phyloP scores from a whole-genome alignment of 2,113 vertebrate genomes.

The Eidolon helvum region DNA sequence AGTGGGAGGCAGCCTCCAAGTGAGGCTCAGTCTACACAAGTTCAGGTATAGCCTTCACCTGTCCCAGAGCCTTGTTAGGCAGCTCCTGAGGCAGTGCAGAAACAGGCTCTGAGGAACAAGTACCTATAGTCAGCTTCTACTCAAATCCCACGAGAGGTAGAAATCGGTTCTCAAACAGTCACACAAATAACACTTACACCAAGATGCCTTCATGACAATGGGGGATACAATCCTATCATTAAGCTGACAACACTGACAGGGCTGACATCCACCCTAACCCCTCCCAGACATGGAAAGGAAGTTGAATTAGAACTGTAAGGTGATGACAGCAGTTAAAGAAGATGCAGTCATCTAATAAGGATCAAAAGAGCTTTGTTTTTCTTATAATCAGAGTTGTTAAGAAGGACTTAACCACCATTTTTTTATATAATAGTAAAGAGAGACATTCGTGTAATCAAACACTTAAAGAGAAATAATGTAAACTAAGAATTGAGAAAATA shows the following conservation, averaged over 20 bases:
- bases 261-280: not conserved
- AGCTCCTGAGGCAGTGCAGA: rapidly evolving
- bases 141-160: not conserved
- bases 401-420: not conserved
- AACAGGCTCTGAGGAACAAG: not conserved
- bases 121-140: not conserved
- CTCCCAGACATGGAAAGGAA: rapidly evolving
- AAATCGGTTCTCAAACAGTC: not conserved
- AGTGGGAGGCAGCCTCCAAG: not conserved
- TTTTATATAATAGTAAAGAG: not conserved
- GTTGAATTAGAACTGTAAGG: rapidly evolving
- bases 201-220: not conserved
- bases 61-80: not conserved
- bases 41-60: not conserved
- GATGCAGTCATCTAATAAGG: not conserved
- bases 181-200: not conserved
- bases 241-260: not conserved
- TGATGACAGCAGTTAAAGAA: not conserved
- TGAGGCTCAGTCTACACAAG: rapidly evolving
- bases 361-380: not conserved
- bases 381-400: not conserved
- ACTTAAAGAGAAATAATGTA: not conserved
- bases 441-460: not conserved
- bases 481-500: not conserved
- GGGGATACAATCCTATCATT: not conserved